Conservation (phyloP, 30 jellyfish, hydroid and myxozoan species). For the Cassiopea andromeda region DNA sequence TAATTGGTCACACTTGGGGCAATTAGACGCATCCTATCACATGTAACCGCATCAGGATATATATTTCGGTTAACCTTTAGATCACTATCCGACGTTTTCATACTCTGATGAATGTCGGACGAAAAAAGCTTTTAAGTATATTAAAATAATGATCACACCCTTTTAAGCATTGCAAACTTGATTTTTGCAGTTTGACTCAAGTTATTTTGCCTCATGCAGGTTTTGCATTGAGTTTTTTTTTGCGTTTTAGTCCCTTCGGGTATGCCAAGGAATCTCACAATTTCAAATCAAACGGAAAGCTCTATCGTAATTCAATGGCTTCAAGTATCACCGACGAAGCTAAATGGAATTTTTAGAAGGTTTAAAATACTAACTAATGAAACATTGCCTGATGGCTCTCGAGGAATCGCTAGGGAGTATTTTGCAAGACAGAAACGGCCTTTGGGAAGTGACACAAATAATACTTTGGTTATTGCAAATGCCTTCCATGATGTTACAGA, state of each 20-base stretch:
- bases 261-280: constrained; percentile 40
- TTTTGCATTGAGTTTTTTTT: neutral
- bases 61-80: too few species aligned
- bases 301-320: constrained; percentile 27
- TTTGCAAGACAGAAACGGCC: neutral
- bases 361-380: constrained; percentile 27
- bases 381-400: constrained; percentile 33
- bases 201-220: neutral
- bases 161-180: too few species aligned
- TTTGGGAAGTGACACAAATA: too few species aligned
- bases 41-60: too few species aligned
- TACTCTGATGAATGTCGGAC: too few species aligned
- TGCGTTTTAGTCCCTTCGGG: constrained; percentile 55
- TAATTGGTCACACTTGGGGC: too few species aligned
- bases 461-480: neutral
- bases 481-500: neutral
- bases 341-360: constrained; percentile 41
- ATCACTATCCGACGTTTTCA: too few species aligned
- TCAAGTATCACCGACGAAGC: constrained; percentile 3
- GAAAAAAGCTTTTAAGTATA: too few species aligned
- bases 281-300: constrained; percentile 6
- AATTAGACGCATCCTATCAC: too few species aligned
- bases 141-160: too few species aligned
- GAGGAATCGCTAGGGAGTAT: constrained; percentile 3
- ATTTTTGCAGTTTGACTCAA: neutral